Base-by-base conservation (phyloP, 2,113 vertebrate genomes). In the Colistium nudipinnis region DNA sequence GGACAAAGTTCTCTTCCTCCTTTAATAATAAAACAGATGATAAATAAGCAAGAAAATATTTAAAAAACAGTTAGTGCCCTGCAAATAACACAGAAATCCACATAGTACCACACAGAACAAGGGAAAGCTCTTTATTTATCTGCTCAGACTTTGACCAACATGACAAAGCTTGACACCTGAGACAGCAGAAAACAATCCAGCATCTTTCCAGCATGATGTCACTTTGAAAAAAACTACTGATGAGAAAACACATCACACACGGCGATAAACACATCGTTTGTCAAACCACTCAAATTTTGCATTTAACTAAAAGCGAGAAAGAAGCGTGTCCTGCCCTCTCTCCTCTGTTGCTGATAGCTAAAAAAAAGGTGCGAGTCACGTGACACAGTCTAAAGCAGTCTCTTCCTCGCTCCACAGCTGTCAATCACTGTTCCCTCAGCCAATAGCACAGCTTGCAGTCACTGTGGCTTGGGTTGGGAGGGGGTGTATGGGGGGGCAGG, bases 391-490 rank as follows among this genome's bases (percentile, higher is more conserved):
- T 82, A 84, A 72, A 66, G 76, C 74, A 78, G 82, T 70, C 83
- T 84, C 82, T 61, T 91, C 87, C 86, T 76, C 70, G 82, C 81
- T 90, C 91, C 91, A 81, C 87, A 86, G 91, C 83, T 81, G 87
- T 88, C 92, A 88, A 74, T 89, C 89, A 87, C 73, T 84, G 76
- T 87, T 87, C 82, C 82, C 79, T 87, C 86, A 86, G 83, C 87
- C 91, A 89, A 85, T 81, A 89, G 80, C 86, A 89, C 87, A 87
- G 88, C 82, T 48, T 80, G 87, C 89, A 88, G 86, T 82, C 78
- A 70, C 84, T 78, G 89, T 81, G 87, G 72, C 78, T 81, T 57
- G 54, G 69, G 76, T 56, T 66, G 75, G 76, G 83, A 77, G 68
- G 55, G 79, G 79, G 82, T 60, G 76, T 44, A 49, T 45, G 45